A percentile compares a stretch with the other conserved stretches of the same genome.
Conservation (phyloP, 2,113 vertebrate species). For the Cyrtonyx montezumae region DNA sequence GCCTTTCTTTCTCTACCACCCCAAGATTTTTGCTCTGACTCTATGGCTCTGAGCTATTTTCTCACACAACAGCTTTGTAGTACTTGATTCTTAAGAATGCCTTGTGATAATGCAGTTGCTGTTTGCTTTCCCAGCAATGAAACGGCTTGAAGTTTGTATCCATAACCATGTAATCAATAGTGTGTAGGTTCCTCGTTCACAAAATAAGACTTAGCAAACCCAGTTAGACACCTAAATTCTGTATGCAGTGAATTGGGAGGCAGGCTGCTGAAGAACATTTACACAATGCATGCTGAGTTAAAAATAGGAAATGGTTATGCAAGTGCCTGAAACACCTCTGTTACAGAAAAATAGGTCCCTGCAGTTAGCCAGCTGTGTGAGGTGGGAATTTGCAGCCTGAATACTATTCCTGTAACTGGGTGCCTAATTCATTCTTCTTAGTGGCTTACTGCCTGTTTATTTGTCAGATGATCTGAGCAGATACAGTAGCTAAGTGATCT, state of each 20-base stretch:
- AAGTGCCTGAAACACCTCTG: not conserved
- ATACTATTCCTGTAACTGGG: not conserved
- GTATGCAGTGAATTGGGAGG: not conserved
- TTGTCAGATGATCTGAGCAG: not conserved
- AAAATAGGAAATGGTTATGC: not conserved
- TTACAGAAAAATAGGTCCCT: not conserved
- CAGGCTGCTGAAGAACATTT: not conserved
- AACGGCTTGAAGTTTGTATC: not conserved
- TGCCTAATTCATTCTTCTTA: not conserved
- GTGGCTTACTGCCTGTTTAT: not conserved
- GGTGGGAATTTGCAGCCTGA: not conserved
- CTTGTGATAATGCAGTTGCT: not conserved
- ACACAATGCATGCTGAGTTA: not conserved
- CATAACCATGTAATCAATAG: not conserved
- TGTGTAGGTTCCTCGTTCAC: not conserved
- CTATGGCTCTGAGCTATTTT: not conserved
- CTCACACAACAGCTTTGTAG: not conserved
- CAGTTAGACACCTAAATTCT: not conserved
- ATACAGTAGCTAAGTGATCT: not conserved
- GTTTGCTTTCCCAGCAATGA: not conserved
- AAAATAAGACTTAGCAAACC: not conserved
- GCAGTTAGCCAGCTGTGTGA: rapidly evolving
- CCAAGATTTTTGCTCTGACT: not conserved
- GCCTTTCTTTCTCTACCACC: not conserved
- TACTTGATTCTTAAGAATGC: not conserved